Base-by-base conservation (phyloP, 2,113 vertebrate genomes). In the Mola mola region DNA sequence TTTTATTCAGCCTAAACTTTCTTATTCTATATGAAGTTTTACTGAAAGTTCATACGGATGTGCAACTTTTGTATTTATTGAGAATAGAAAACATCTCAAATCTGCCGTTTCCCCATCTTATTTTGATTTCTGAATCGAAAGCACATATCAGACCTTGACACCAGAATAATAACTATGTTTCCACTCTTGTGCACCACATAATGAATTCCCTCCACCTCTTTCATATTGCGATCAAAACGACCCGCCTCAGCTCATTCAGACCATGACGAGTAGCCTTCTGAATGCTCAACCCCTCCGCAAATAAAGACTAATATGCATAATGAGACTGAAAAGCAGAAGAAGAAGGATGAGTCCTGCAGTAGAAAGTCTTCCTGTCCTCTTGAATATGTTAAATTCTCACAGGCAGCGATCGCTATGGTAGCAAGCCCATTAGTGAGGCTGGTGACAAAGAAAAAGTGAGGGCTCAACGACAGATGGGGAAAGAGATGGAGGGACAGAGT, bases 371-470 rank as follows among this genome's bases (percentile, higher is more conserved):
- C 65, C 37, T 42, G 59, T 48, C 55, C 66, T 72, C 53, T 26
- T 31, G 33, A 79, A 62, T 43, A 65, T 37, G 44, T 22, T 17
- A 46, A 57, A 74, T 40, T 78, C 70, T 75, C 71, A 72, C 17
- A 48, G 72, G 73, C 56, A 70, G 73, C 17, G 10, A 57, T 80
- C 70, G 75, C 85, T 42, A 49, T 63, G 71, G 79, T 60, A 78
- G 67, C 76, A 63, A 78, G 53, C 20, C 72, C 59, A 76, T 84
- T 80, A 80, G 42, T 34, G 38, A 59, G 33, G 20, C 55, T 22
- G n/a, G 20, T 34, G 22, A 4, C 41, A 24, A 51, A 1, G 19
- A 37, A 46, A 48, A 40, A 52, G 24, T 24, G 15, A 5, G 19
- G 19, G 7, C 4, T 10, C 2, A 40, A 12, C 17, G 40, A 42